These are phyloP conservation scores for Sinotaia quadrata DNA, from an alignment of 2,888 invertebrate species.

Conservation along the genomic window DNA sequence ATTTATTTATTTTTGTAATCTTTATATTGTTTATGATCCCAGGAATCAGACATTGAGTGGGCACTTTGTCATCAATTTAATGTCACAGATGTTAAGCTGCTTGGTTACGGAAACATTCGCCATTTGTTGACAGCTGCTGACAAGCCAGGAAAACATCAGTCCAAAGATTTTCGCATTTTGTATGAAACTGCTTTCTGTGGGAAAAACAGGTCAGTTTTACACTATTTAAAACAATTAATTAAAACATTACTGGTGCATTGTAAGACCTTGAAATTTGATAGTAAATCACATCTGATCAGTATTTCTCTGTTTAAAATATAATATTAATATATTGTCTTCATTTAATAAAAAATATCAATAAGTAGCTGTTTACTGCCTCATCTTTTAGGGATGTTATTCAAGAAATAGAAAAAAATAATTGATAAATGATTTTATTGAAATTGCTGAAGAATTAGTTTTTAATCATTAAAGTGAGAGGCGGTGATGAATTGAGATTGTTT, in stretches of 20 bases:
- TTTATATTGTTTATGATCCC: no score
- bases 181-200: constrained; percentile 61
- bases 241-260: no score
- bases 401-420: no score
- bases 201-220: constrained; percentile 43
- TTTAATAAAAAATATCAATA: no score
- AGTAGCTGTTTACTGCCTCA: no score
- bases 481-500: no score
- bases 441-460: no score
- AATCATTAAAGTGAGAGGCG: no score
- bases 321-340: neutral
- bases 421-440: no score
- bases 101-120: constrained; percentile 62
- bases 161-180: constrained; percentile 48
- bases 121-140: constrained; percentile 48
- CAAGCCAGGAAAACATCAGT: constrained; percentile 49
- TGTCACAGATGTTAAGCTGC: constrained; percentile 57
- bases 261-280: no score
- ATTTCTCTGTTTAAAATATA: neutral
- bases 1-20: no score
- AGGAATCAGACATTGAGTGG: constrained; percentile 54
- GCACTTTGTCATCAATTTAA: constrained; percentile 64
- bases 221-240: neutral
- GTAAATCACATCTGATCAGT: neutral
- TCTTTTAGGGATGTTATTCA: no score